Evolutionary conservation across 2,888 invertebrate species (phyloP).

Genomic region (Chymomyza fuscimana): DNA sequence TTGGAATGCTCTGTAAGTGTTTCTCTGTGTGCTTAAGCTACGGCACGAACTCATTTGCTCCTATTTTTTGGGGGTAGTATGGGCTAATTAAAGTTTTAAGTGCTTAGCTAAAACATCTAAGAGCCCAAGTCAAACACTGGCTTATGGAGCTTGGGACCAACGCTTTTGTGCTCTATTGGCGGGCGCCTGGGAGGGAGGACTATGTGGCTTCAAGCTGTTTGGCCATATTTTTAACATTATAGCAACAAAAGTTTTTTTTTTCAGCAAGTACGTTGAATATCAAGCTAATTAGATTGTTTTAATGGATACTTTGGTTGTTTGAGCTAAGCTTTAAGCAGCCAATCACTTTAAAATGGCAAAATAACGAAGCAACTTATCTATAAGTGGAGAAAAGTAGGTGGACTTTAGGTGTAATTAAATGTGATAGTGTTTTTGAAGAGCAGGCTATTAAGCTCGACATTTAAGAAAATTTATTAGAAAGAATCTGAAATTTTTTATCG

Average conservation of each 20-base stretch:
- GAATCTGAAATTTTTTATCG: too few species aligned
- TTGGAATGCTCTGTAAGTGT: neutral
- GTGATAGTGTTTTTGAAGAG: too few species aligned
- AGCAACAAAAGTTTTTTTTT: constrained; percentile 21
- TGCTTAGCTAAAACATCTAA: constrained; percentile 43
- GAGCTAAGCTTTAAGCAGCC: neutral
- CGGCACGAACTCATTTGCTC: constrained; percentile 1
- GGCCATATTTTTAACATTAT: constrained; percentile 13
- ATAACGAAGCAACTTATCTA: neutral
- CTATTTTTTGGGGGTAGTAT: constrained; percentile 12
- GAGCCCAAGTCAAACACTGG: constrained; percentile 28
- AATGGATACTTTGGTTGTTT: neutral
- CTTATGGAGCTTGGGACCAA: constrained; percentile 35
- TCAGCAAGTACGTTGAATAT: constrained; percentile 24
- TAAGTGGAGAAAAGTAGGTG: too few species aligned
- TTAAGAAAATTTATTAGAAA: too few species aligned
- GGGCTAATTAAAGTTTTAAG: constrained; percentile 67
- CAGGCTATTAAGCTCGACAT: too few species aligned
- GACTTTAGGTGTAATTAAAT: too few species aligned
- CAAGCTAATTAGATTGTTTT: constrained; percentile 45
- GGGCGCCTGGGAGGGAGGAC: neutral
- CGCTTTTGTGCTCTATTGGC: constrained; percentile 16
- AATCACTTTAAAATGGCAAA: neutral
- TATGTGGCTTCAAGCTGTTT: constrained; percentile 4
- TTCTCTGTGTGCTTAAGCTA: neutral